Evolutionary conservation across 1,140 invertebrate genomes (phyloP).

Genomic region (Papilio xuthus): DNA sequence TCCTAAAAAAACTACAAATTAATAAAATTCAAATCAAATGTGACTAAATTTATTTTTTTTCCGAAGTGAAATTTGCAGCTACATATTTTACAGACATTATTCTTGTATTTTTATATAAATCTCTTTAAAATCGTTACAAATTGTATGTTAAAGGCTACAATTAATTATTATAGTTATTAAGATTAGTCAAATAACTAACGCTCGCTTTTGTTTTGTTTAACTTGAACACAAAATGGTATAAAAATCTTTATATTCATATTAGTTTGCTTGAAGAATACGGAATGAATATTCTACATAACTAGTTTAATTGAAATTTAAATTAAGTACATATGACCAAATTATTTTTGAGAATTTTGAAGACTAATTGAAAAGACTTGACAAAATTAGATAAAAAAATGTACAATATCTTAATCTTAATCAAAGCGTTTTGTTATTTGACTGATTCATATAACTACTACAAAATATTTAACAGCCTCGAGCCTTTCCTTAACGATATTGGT

Average conservation of each 20-base stretch:
- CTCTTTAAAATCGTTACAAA: constrained; percentile 29
- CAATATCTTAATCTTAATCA: not conserved
- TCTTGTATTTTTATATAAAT: constrained; percentile 45
- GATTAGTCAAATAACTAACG: constrained; percentile 22
- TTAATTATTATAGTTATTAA: not conserved
- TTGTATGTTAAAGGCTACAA: constrained; percentile 30
- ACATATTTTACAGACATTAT: constrained; percentile 50
- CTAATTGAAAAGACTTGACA: too few species aligned
- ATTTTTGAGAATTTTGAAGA: too few species aligned
- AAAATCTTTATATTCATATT: not conserved
- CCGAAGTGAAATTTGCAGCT: constrained; percentile 62
- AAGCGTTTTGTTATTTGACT: constrained; percentile 3
- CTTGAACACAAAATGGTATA: not conserved
- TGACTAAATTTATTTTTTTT: constrained; percentile 77
- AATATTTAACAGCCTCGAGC: constrained; percentile 24
- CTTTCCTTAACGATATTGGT: constrained; percentile 12
- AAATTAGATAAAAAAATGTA: too few species aligned
- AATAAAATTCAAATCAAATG: constrained; percentile 47
- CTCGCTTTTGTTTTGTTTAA: not conserved
- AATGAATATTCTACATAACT: too few species aligned
- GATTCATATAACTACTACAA: constrained; percentile 2
- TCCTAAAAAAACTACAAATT: constrained; percentile 25
- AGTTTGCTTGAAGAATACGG: too few species aligned
- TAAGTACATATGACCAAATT: too few species aligned
- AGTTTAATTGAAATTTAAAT: too few species aligned